phyloP scores from a whole-genome alignment of 2,888 invertebrate species.

The Serrognathus titanus region DNA sequence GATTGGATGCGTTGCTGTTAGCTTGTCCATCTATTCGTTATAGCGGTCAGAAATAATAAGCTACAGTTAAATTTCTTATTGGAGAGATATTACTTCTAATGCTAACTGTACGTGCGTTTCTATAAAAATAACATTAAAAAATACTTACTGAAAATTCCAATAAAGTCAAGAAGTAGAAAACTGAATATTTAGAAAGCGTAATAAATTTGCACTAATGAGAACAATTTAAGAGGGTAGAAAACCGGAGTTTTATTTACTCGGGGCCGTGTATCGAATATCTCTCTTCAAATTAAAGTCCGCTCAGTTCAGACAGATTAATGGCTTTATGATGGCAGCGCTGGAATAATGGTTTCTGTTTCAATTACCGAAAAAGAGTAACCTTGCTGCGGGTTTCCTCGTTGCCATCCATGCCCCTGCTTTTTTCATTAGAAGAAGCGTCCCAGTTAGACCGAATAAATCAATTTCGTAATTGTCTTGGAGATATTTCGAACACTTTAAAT shows the following conservation, averaged over 20 bases:
- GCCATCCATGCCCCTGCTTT: neutral
- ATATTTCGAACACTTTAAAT: neutral
- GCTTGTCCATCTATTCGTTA: too few species aligned
- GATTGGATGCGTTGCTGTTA: too few species aligned
- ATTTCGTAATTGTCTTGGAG: conserved; percentile 3
- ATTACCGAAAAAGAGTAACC: conserved; percentile 23
- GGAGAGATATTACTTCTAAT: too few species aligned
- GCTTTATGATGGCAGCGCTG: conserved; percentile 23
- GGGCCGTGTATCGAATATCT: conserved; percentile 21
- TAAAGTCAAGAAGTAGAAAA: neutral
- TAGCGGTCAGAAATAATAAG: too few species aligned
- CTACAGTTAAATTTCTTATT: too few species aligned
- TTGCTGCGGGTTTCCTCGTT: neutral
- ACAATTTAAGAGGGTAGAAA: neutral
- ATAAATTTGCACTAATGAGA: neutral
- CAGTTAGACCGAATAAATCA: neutral
- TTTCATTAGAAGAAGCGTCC: neutral
- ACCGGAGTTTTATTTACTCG: conserved; percentile 11
- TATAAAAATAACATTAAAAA: too few species aligned
- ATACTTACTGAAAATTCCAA: too few species aligned
- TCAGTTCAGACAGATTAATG: conserved; percentile 25
- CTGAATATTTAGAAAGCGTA: neutral
- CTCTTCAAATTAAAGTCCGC: conserved; percentile 24
- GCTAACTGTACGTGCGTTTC: too few species aligned
- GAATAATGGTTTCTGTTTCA: conserved; percentile 26